Percentiles rank a stretch among this genome's conserved stretches.
These are phyloP conservation scores for Peromyscus californicus DNA, from an alignment of 2,113 vertebrate species.

Conservation along the genomic window DNA sequence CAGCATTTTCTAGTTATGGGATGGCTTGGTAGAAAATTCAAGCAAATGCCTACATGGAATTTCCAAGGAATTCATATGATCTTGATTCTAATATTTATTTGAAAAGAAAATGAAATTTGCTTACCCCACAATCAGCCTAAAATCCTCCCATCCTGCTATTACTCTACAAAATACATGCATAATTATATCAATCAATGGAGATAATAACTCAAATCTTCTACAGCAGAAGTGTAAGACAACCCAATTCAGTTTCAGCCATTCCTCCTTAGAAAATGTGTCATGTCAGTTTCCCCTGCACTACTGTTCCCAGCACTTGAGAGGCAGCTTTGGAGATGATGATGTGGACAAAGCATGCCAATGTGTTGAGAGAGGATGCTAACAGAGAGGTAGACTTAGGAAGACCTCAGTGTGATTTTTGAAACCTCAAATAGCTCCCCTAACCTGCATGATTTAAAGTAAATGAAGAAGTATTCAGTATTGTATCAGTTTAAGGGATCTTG, in stretches of 20 bases:
- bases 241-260: neutral
- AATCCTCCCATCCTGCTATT: neutral
- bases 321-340: neutral
- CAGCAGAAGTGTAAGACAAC: neutral
- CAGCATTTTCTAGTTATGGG: neutral
- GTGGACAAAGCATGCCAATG: neutral
- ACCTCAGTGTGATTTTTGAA: slow-evolving; percentile 39
- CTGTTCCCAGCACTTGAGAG: neutral
- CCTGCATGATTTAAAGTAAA: slow-evolving; percentile 4
- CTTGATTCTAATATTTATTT: neutral
- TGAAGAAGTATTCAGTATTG: neutral
- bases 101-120: slow-evolving; percentile 41
- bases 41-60: neutral
- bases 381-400: slow-evolving; percentile 36
- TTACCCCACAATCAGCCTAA: neutral
- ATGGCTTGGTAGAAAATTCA: neutral
- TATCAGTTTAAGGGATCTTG: neutral
- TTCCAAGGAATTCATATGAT: neutral
- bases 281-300: neutral
- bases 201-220: slow-evolving; percentile 43
- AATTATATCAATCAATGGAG: slow-evolving; percentile 29
- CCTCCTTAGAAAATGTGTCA: neutral
- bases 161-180: slow-evolving; percentile 40
- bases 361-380: slow-evolving; percentile 10
- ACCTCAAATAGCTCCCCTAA: neutral